These are phyloP conservation scores for Hyperopisus bebe DNA, from an alignment of 2,113 vertebrate genomes.

Conservation along the genomic window DNA sequence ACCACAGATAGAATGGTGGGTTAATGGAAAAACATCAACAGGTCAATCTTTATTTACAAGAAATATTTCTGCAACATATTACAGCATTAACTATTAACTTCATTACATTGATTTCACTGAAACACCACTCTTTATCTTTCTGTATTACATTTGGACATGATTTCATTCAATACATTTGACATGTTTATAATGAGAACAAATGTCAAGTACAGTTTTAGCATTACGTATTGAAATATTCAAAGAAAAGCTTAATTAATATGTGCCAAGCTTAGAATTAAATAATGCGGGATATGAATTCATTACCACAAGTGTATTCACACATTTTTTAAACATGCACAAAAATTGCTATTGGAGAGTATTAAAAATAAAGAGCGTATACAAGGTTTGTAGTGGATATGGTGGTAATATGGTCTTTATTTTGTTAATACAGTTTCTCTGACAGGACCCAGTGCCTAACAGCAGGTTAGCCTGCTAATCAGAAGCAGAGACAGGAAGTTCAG, in stretches of 20 bases:
- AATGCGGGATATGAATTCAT: background rate
- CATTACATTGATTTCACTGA: background rate
- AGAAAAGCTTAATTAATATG: background rate
- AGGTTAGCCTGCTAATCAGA: conserved; percentile 28
- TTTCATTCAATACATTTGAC: background rate
- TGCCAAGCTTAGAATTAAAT: background rate
- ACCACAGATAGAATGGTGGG: too few species aligned
- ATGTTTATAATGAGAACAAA: background rate
- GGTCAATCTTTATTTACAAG: background rate
- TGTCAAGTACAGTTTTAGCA: background rate
- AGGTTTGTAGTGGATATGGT: background rate
- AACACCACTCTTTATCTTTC: background rate
- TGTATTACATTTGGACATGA: background rate
- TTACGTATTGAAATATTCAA: background rate
- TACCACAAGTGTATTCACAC: background rate
- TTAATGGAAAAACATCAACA: background rate
- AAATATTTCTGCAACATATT: background rate
- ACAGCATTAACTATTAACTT: background rate
- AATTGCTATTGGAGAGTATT: background rate
- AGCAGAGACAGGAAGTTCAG: conserved; percentile 31
- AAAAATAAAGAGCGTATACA: background rate
- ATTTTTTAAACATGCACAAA: background rate
- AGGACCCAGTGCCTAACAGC: conserved; percentile 18
- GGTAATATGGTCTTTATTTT: conserved; percentile 46
- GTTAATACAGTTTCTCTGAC: conserved; percentile 25